phyloP scores from a whole-genome alignment of 2,888 invertebrate genomes.

The Ophonus ardosiacus region DNA sequence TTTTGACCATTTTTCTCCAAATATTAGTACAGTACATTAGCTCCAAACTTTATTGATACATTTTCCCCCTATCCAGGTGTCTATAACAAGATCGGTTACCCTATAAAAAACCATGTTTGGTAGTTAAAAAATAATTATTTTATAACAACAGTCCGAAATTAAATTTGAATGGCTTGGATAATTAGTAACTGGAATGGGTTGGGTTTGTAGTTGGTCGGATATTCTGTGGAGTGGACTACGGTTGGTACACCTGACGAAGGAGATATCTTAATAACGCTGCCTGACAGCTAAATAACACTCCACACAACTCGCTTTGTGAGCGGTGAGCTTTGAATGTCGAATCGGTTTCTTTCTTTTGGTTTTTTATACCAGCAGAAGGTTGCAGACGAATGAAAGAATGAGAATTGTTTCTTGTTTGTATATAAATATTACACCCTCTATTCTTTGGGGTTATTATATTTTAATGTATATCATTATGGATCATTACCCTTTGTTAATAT shows the following conservation, averaged over 20 bases:
- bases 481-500: background rate
- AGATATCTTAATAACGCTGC: conserved; percentile 67
- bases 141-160: conserved; percentile 63
- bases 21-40: no score
- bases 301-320: background rate
- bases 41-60: no score
- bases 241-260: conserved; percentile 64
- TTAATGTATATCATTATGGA: background rate
- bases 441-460: background rate
- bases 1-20: no score
- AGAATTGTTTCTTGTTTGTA: background rate
- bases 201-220: background rate
- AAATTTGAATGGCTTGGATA: conserved; percentile 67
- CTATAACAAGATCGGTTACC: conserved; percentile 29
- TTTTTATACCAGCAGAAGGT: background rate
- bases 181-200: conserved; percentile 66
- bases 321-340: background rate
- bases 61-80: background rate
- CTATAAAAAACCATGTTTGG: conserved; percentile 45
- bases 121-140: conserved; percentile 62
- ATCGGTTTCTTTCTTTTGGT: background rate
- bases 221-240: no score
- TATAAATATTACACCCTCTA: background rate
- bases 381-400: no score
- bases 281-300: conserved; percentile 66